Base-by-base conservation (phyloP, 2,113 vertebrate species). In the Numida meleagris region DNA sequence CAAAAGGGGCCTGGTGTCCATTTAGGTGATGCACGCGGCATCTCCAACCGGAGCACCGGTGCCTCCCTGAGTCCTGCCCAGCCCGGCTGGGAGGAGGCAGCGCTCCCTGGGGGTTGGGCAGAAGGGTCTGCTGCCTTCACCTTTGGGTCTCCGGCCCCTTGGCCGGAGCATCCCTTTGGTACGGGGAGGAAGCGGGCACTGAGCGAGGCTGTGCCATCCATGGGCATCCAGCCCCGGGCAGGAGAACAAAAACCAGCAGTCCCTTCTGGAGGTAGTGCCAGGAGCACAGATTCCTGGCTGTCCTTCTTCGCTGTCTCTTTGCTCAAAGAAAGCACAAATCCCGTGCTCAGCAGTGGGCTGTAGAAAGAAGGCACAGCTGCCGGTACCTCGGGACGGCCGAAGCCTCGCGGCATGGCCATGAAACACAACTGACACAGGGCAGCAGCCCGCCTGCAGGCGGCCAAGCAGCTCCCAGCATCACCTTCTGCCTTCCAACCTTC, bases 51-150 rank as follows among this genome's bases (percentile, higher is more conserved):
- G 57, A 91, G 67, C 43, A 36, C 40, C 51, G 18, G 17, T 66
- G 58, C 50, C 73, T 92, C 78, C 74, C 76, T 25, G 48, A 33
- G 62, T 58, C 73, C 67, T 53, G 29, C 68, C 13, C 68, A 53
- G 45, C 55, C 18, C 55, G n/a, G 31, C 31, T 58, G 65, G 57
- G n/a, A 18, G 51, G 31, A 46, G 20, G 21, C 12, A 34, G 45
- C 0, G 0, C 17, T 89, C 29, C 38, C 36, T 31, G 13, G 36
- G 15, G 21, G 8, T 7, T 61, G 55, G 57, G 55, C 16, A 73
- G 40, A 6, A 0, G 0, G 59, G 85, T 21, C 34, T 68, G 21
- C 21, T 48, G n/a, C 6, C 36, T 71, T 58, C 1, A 1, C 0
- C 25, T 18, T 36, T 34, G 11, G 14, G 4, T 12, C 93, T 84